Evolutionary conservation across 2,797 vertebrate species (phyloP), one percentile per base, ranked within the genome.

Genomic region (Catamblyrhynchus diadema): DNA sequence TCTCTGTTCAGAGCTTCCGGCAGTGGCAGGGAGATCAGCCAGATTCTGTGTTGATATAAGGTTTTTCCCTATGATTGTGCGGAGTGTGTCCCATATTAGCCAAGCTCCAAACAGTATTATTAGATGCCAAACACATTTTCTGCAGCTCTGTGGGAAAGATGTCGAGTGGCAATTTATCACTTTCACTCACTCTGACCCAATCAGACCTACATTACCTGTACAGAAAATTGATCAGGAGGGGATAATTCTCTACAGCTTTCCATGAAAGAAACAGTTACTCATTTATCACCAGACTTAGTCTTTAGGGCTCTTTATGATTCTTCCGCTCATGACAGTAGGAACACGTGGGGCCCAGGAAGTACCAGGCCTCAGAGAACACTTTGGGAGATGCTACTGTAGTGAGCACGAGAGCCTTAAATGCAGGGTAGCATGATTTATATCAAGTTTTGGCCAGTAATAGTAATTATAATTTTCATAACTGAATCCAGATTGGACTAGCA

Each of bases 221-320:
- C 47, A 80, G 60, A 77, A 85, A 84, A 92, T 77, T 59, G 71
- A 70, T 71, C 0, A 2, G 64, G 33, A 78, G 66, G 35, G 53
- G 25, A 69, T 91, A 88, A 95, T 88, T 90, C 61, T 88, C 74
- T 67, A 44, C 69, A 95, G 84, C 54, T 94, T 94, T 66, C 88
- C 28, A 21, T 71, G 80, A 78, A 91, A 89, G 84, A 37, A 81
- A 15, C 20, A 64, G 48, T 82, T 59, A 45, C 41, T 74, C 14
- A 65, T 96, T 90, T 90, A 72, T 90, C 42, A 53, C 53, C 65
- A 54, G 80, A 17, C 69, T 87, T 47, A 9, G 48, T 66, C 71
- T 82, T 90, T 69, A 62, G 53, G 47, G 28, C 66, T 86, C 4
- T 79, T 94, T 88, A 47, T 12, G 22, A 41, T 75, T 88, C 50